Percentiles rank a stretch among this genome's conserved stretches.
phyloP scores from a whole-genome alignment of 2,797 vertebrate genomes.

The Astyanax mexicanus region DNA sequence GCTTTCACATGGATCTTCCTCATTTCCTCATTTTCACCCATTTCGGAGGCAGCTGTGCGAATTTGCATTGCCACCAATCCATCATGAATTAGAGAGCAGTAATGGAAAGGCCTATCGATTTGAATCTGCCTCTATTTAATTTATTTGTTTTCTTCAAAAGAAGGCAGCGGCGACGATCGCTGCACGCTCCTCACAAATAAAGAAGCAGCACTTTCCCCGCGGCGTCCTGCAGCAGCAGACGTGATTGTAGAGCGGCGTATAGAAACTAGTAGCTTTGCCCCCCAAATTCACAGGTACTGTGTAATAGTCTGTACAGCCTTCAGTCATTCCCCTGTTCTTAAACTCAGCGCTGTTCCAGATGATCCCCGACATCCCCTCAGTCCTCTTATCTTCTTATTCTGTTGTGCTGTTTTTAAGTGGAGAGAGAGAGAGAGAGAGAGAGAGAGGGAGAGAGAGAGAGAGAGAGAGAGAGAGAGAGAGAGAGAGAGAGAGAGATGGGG shows the following conservation, averaged over 20 bases:
- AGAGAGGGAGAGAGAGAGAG: constrained; percentile 60
- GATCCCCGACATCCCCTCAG: not conserved
- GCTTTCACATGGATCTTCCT: not conserved
- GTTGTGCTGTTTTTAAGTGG: constrained; percentile 67
- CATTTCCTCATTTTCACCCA: not conserved
- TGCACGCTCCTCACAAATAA: not conserved
- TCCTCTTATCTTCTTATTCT: constrained; percentile 45
- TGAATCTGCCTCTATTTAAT: not conserved
- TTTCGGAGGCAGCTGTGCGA: not conserved
- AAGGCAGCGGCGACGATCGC: not conserved
- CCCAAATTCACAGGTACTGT: not conserved
- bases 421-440: constrained; percentile 56
- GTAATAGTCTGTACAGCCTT: not conserved
- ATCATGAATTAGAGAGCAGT: not conserved
- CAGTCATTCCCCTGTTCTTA: not conserved
- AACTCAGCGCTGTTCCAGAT: not conserved
- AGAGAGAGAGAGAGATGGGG: constrained; percentile 55
- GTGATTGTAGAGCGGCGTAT: not conserved
- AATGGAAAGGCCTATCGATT: not conserved
- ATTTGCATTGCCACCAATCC: not conserved
- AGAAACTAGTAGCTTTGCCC: not conserved
- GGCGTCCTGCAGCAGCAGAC: not conserved
- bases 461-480: constrained; percentile 52
- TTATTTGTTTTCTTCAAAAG: not conserved
- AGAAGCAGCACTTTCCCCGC: not conserved